Base-by-base conservation (phyloP, 1,140 invertebrate genomes). In the Trichogramma pretiosum region DNA sequence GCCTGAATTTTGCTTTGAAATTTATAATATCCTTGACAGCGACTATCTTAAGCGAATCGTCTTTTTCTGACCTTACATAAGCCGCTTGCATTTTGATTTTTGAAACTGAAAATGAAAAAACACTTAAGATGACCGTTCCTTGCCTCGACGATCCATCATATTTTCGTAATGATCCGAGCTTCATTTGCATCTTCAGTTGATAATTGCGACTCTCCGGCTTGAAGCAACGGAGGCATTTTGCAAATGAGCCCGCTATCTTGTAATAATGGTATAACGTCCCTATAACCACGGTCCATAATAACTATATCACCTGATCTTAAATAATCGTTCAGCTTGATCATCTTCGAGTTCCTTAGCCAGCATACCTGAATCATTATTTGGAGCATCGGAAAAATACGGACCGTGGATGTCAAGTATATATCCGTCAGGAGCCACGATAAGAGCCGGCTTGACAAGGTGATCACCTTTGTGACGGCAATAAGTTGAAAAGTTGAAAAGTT, bases 81-180 rank as follows among this genome's bases (percentile, higher is more conserved):
- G n/a, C n/a, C n/a, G n/a, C n/a, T n/a, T n/a, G n/a, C n/a, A n/a
- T n/a, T n/a, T n/a, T n/a, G n/a, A n/a, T n/a, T n/a, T n/a, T n/a
- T n/a, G n/a, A n/a, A n/a, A n/a, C n/a, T n/a, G n/a, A n/a, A n/a
- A n/a, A n/a, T 54, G 21, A 50, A 57, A 13, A 44, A 44, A 17
- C 11, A 22, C 39, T 59, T 59, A 1, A 57, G 26, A 16, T 54
- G 50, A 0, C 55, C 51, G 48, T 59, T 56, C 10, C 48, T 13
- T 0, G 44, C 26, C 45, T 59, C 55, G 1, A 56, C 55, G 10
- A 55, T 45, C 54, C 52, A 56, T 34, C 55, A 40, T 16, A 21
- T 14, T 39, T 53, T 56, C 1, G 55, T 55, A 0, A 58, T 46
- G 5, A 48, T 17, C 10, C 52, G 38, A 8, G 47, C 39, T 13